Conservation (phyloP, 2,888 invertebrate genomes). For the Odontothrips loti region DNA sequence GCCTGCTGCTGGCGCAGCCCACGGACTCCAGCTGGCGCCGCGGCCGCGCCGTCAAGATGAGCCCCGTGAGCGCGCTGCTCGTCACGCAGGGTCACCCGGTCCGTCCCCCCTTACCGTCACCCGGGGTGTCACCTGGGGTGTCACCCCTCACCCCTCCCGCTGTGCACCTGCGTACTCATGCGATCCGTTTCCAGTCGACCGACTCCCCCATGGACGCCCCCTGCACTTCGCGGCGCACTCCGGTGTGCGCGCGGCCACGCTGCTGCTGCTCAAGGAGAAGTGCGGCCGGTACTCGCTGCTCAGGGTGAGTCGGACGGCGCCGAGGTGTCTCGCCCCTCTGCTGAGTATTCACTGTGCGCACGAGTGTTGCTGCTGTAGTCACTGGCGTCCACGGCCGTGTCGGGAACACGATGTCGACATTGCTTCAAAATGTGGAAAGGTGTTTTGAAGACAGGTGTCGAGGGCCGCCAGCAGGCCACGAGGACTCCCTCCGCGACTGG, state of each 20-base stretch:
- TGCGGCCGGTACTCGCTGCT: constrained; percentile 79
- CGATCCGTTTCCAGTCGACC: background rate
- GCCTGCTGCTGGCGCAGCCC: constrained; percentile 80
- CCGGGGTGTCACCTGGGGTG: no score
- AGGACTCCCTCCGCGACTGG: background rate
- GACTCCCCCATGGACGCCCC: constrained; percentile 10
- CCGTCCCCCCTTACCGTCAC: no score
- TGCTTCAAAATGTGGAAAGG: background rate
- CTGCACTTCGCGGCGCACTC: constrained; percentile 35
- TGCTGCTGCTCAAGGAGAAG: constrained; percentile 84
- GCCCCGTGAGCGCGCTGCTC: constrained; percentile 82
- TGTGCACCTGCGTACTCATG: background rate
- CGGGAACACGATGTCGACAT: no score
- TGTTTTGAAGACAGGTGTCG: constrained; percentile 22
- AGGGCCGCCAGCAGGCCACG: background rate
- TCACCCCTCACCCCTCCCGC: no score
- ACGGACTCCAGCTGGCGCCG: constrained; percentile 88
- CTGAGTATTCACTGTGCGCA: no score
- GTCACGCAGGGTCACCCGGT: constrained; percentile 68
- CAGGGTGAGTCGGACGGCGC: constrained; percentile 51
- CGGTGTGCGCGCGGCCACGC: constrained; percentile 79
- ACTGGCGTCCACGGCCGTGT: no score
- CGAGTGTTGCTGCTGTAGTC: no score
- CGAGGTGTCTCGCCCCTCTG: no score
- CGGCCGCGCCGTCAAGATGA: constrained; percentile 81